Percentiles rank a stretch among this genome's conserved stretches.
These are phyloP conservation scores for Pithys albifrons DNA, from an alignment of 2,113 vertebrate genomes.

Conservation along the genomic window DNA sequence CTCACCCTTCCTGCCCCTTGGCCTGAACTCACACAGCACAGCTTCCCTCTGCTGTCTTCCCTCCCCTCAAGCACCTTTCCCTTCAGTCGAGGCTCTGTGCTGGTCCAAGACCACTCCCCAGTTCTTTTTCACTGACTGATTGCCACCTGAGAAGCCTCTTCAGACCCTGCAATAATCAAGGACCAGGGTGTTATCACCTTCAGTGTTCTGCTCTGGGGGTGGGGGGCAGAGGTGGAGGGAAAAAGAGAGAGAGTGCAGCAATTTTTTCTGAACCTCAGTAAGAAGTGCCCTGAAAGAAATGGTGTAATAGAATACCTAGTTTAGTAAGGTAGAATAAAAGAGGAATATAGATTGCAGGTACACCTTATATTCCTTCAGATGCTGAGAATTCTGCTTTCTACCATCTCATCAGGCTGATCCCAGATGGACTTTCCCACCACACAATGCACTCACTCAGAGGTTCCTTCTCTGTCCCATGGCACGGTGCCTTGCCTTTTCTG, in stretches of 20 bases:
- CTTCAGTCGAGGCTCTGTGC: neutral
- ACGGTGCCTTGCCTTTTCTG: neutral
- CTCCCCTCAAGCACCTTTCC: neutral
- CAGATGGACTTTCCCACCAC: neutral
- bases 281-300: neutral
- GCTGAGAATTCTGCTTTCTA: neutral
- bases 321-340: neutral
- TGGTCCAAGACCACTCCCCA: neutral
- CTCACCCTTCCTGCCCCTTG: neutral
- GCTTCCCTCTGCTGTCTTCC: neutral
- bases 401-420: neutral
- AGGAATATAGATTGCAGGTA: neutral
- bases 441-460: rapidly evolving
- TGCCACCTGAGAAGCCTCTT: neutral
- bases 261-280: neutral
- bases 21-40: neutral
- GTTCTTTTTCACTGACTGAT: neutral
- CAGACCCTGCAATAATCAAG: neutral
- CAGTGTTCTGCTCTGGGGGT: rapidly evolving
- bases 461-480: neutral
- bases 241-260: rapidly evolving
- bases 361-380: neutral
- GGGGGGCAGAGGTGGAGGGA: neutral
- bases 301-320: neutral
- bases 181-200: neutral